Evolutionary conservation across 2,888 invertebrate genomes (phyloP).

Genomic region (Megaustenia siamemsis): DNA sequence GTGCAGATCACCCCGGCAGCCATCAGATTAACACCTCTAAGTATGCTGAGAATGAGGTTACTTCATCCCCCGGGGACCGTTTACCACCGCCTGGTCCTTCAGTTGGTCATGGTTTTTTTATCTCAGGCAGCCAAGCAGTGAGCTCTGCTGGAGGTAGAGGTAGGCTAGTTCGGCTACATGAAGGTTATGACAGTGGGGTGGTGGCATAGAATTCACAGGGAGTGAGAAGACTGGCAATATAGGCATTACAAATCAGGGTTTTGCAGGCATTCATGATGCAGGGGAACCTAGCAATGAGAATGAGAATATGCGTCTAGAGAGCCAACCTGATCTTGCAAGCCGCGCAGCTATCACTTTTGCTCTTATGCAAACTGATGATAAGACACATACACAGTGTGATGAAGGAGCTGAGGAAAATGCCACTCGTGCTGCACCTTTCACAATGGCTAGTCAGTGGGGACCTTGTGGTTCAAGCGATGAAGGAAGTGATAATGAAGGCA

Average conservation of each 20-base stretch:
- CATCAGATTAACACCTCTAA: slow-evolving; percentile 32
- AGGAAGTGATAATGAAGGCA: slow-evolving; percentile 70
- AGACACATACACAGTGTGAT: slow-evolving; percentile 75
- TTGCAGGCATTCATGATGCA: slow-evolving; percentile 28
- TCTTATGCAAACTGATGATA: slow-evolving; percentile 73
- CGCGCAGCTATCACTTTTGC: slow-evolving; percentile 72
- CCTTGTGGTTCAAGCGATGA: slow-evolving; percentile 97
- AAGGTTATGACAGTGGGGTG: slow-evolving; percentile 43
- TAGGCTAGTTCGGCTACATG: slow-evolving; percentile 32
- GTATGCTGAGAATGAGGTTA: slow-evolving; percentile 32
- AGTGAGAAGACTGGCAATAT: slow-evolving; percentile 40
- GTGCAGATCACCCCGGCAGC: slow-evolving; percentile 20
- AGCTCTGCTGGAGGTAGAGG: slow-evolving; percentile 6
- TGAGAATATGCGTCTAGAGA: slow-evolving; percentile 54
- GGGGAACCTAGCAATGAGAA: slow-evolving; percentile 55
- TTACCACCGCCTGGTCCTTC: slow-evolving; percentile 51
- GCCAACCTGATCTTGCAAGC: slow-evolving; percentile 60
- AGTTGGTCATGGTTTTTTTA: slow-evolving; percentile 41
- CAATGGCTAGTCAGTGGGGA: slow-evolving; percentile 95
- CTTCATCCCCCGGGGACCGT: slow-evolving; percentile 42
- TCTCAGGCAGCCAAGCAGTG: slow-evolving; percentile 8
- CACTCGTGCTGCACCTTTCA: slow-evolving; percentile 83
- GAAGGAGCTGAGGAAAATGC: slow-evolving; percentile 77
- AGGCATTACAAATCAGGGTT: background rate
- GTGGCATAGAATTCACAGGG: slow-evolving; percentile 34